Percentiles rank a stretch among this genome's conserved stretches.
phyloP scores from a whole-genome alignment of 2,888 invertebrate species.

The Aproaerema taeniolella region DNA sequence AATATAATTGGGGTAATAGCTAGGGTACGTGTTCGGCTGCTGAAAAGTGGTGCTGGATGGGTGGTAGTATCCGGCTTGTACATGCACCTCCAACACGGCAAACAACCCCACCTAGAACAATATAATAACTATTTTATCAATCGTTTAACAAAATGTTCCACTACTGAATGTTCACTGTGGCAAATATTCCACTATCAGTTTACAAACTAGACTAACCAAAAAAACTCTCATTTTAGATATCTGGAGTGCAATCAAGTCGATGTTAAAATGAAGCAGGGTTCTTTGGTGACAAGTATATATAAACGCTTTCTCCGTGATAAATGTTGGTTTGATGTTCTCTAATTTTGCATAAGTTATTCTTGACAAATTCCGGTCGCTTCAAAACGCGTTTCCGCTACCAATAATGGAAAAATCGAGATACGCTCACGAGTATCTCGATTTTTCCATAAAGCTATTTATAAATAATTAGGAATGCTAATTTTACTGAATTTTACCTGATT shows the following conservation, averaged over 20 bases:
- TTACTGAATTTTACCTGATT: too few species aligned
- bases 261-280: constrained; percentile 33
- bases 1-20: neutral
- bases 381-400: constrained; percentile 32
- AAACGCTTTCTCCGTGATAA: constrained; percentile 47
- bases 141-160: neutral
- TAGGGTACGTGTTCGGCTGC: too few species aligned
- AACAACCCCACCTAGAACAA: constrained; percentile 4
- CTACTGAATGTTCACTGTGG: too few species aligned
- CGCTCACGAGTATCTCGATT: too few species aligned
- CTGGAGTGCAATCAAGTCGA: constrained; percentile 21
- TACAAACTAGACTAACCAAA: constrained; percentile 34
- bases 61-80: neutral
- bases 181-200: neutral
- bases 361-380: constrained; percentile 29
- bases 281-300: constrained; percentile 41
- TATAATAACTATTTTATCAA: neutral
- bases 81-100: neutral
- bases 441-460: too few species aligned
- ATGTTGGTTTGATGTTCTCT: constrained; percentile 33
- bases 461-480: too few species aligned
- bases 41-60: neutral
- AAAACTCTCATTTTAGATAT: constrained; percentile 31
- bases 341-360: constrained; percentile 45
- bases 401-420: constrained; percentile 19